Conservation (phyloP, 2,888 invertebrate species). For the Nycteola revayana region DNA sequence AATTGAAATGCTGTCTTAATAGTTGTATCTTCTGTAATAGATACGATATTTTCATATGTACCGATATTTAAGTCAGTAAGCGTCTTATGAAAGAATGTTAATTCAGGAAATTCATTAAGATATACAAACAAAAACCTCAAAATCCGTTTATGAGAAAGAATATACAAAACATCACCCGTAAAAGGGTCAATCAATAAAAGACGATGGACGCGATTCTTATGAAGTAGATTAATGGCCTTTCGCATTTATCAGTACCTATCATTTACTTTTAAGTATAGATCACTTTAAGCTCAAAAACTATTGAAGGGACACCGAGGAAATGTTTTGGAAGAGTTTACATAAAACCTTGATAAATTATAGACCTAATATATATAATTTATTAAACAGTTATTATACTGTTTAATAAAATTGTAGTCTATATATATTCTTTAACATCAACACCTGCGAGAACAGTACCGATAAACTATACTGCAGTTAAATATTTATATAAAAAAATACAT, state of each 20-base stretch:
- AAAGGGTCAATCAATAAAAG: constrained; percentile 68
- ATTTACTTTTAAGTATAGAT: too few relatives aligned
- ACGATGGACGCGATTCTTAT: constrained; percentile 70
- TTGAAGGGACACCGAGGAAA: too few relatives aligned
- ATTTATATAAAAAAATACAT: too few relatives aligned
- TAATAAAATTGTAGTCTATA: too few relatives aligned
- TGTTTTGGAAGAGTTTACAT: too few relatives aligned
- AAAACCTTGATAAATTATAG: too few relatives aligned
- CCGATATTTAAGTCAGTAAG: constrained; percentile 72
- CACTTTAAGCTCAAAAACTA: too few relatives aligned
- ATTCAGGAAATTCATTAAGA: constrained; percentile 74
- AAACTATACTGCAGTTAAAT: too few relatives aligned
- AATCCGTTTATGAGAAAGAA: constrained; percentile 74
- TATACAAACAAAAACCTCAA: constrained; percentile 74
- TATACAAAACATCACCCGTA: constrained; percentile 70
- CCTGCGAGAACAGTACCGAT: too few relatives aligned
- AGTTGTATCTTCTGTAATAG: constrained; percentile 63
- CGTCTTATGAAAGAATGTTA: constrained; percentile 74
- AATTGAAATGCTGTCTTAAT: constrained; percentile 71
- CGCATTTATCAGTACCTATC: constrained; percentile 73
- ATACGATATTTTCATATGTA: constrained; percentile 67
- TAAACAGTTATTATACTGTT: too few relatives aligned
- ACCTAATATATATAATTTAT: too few relatives aligned
- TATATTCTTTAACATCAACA: too few relatives aligned
- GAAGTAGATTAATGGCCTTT: constrained; percentile 71